Conservation (phyloP, 2,888 invertebrate species). For the Sturmia bella region DNA sequence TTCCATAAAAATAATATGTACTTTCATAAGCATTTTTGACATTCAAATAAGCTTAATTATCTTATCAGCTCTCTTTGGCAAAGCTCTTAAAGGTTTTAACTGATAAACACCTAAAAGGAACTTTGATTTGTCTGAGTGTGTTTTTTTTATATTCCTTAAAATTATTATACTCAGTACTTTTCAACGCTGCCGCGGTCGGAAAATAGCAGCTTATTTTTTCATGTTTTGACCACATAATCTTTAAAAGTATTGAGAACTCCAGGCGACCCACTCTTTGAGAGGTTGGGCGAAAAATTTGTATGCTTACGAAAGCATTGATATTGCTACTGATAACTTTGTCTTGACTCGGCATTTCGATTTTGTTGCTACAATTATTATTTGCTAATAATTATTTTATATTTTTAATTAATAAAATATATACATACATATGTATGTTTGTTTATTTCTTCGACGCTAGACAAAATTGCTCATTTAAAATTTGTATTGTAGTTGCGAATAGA, state of each 20-base stretch:
- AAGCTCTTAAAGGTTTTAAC: conserved; percentile 55
- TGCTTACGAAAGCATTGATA: conserved; percentile 12
- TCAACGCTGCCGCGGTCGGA: conserved; percentile 3
- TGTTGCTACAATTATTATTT: conserved; percentile 44
- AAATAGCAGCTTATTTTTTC: conserved; percentile 23
- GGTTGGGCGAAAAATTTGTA: conserved; percentile 9
- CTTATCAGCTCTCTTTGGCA: conserved; percentile 52
- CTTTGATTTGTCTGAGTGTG: conserved; percentile 32
- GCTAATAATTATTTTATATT: conserved; percentile 43
- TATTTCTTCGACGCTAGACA: background rate
- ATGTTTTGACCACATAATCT: conserved; percentile 45
- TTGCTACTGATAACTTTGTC: conserved; percentile 21
- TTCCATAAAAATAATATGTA: background rate
- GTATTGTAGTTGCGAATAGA: conserved; percentile 68
- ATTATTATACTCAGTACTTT: conserved; percentile 6
- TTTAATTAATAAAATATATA: conserved; percentile 29
- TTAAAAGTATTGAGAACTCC: background rate
- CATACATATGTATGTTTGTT: background rate
- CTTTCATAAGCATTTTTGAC: conserved; percentile 17
- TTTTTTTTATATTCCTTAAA: conserved; percentile 4
- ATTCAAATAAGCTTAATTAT: conserved; percentile 62
- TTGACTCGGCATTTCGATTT: conserved; percentile 68
- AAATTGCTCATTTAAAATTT: conserved; percentile 75
- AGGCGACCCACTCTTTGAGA: conserved; percentile 8
- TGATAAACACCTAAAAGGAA: conserved; percentile 53